Evolutionary conservation across 2,797 vertebrate species (phyloP), one percentile per base, ranked within the genome.

Genomic region (Fratercula arctica): DNA sequence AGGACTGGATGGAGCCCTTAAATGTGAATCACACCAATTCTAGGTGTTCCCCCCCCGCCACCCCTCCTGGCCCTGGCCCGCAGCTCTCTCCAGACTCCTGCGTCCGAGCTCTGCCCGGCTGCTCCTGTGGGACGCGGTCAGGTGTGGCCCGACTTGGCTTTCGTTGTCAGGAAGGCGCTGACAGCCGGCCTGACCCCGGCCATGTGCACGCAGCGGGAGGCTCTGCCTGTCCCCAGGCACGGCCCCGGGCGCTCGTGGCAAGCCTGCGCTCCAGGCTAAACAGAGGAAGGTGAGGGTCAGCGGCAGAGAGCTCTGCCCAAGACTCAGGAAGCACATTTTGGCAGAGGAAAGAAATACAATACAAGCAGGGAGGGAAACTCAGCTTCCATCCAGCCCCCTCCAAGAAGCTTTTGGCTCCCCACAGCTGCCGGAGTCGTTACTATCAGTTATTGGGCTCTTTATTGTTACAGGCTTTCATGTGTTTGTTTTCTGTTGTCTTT

Each of bases 311-410:
- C 98, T 98, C 98, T 96, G 97, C 98, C 98, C 98, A 96, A 90
- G 98, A 97, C 96, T 97, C 98, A 98, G 99, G 98, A 99, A 99
- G 98, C 97, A 95, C 96, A 97, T 98, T 98, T 98, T 98, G 98
- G 98, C 98, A 98, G 98, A 99, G 98, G 98, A 99, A 99, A 99
- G 98, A 99, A 99, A 98, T 98, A 98, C 98, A 99, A 99, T 98
- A 98, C 98, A 97, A 95, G 94, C 89, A 87, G 96, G 97, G 95
- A 96, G 94, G 94, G 87, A 94, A 93, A 80, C 87, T 95, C 96
- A 66, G 87, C 95, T 96, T 96, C 95, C 92, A 97, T 93, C 91
- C 92, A 96, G 67, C 90, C 95, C 97, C 89, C 95, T 95, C 91
- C 94, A 96, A 97, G 97, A 75, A 96, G 91, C 72, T 80, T 64